Percentiles rank a stretch among this genome's conserved stretches.
phyloP scores from a whole-genome alignment of 1,140 invertebrate species.

The Copidosoma floridanum region DNA sequence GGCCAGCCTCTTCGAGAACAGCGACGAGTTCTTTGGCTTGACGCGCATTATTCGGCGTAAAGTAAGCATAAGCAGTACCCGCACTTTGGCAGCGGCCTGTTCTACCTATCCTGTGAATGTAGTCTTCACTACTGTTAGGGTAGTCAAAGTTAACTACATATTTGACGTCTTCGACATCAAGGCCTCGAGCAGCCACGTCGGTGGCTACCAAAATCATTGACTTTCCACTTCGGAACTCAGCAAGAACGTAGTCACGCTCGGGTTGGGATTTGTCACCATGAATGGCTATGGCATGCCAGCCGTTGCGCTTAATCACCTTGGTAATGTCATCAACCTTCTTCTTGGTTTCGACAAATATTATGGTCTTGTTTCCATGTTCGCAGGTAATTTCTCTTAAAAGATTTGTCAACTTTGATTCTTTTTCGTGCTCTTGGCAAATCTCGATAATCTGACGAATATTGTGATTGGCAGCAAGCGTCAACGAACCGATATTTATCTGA shows the following conservation, averaged over 20 bases:
- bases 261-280: conserved; percentile 98
- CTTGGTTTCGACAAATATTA: conserved; percentile 98
- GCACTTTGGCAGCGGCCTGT: conserved; percentile 90
- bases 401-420: conserved; percentile 76
- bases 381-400: conserved; percentile 82
- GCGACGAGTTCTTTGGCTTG: conserved; percentile 88
- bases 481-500: conserved; percentile 91
- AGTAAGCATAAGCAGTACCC: conserved; percentile 97
- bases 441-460: conserved; percentile 97
- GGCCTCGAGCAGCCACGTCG: conserved; percentile 95
- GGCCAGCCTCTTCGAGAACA: conserved; percentile 89
- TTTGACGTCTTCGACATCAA: conserved; percentile 98
- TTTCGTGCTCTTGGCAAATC: conserved; percentile 88
- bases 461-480: conserved; percentile 93
- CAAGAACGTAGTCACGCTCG: conserved; percentile 88
- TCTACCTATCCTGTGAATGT: conserved; percentile 97
- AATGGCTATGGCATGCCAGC: conserved; percentile 84
- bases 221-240: conserved; percentile 90
- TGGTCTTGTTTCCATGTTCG: conserved; percentile 89
- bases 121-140: conserved; percentile 97
- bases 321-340: conserved; percentile 96
- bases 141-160: conserved; percentile 99
- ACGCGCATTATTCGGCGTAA: conserved; percentile 85
- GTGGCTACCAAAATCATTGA: conserved; percentile 96
- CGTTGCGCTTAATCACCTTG: conserved; percentile 83